Evolutionary conservation across 2,888 invertebrate genomes (phyloP).

Genomic region (Thysanoteuthis rhombus): DNA sequence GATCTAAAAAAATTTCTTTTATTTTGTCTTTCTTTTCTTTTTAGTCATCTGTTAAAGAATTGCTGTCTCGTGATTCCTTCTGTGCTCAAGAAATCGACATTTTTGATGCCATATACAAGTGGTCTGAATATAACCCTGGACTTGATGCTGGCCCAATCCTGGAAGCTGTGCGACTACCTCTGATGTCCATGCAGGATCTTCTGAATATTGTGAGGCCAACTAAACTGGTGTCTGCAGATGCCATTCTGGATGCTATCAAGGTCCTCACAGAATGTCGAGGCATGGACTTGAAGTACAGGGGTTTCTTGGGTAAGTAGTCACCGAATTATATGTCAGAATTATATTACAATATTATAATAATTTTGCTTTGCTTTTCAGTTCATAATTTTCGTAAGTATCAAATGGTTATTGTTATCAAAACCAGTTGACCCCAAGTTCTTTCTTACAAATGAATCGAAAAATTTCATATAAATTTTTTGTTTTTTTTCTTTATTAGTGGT

Average conservation of each 20-base stretch:
- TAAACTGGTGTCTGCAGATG: constrained; percentile 85
- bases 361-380: too few relatives aligned
- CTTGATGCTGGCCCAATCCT: constrained; percentile 68
- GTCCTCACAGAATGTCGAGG: constrained; percentile 82
- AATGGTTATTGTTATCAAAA: too few relatives aligned
- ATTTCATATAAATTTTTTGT: too few relatives aligned
- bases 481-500: too few relatives aligned
- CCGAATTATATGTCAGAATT: background rate
- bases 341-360: too few relatives aligned
- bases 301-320: constrained; percentile 67
- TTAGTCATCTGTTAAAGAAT: constrained; percentile 78
- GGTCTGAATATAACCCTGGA: constrained; percentile 84
- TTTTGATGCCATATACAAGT: constrained; percentile 86
- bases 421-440: too few relatives aligned
- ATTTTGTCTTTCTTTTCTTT: constrained; percentile 35
- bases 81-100: constrained; percentile 96
- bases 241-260: constrained; percentile 92
- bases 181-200: constrained; percentile 88
- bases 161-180: constrained; percentile 77
- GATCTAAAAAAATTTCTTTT: too few relatives aligned
- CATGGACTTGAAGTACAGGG: constrained; percentile 85
- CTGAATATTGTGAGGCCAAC: constrained; percentile 89
- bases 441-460: too few relatives aligned
- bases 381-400: too few relatives aligned
- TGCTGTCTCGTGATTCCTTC: constrained; percentile 91